Conservation (phyloP, 2,113 vertebrate genomes). For the Raja brachyura region DNA sequence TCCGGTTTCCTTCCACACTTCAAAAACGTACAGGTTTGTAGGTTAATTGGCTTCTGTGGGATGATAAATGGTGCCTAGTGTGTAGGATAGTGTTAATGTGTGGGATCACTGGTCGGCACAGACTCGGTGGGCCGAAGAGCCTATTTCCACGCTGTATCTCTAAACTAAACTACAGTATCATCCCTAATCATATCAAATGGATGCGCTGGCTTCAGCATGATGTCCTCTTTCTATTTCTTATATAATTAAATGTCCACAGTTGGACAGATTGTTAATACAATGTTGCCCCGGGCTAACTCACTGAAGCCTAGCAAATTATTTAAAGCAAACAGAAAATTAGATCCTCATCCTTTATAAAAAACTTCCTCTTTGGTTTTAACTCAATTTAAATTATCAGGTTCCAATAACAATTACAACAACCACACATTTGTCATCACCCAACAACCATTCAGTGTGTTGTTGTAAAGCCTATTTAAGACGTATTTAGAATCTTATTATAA, state of each 20-base stretch:
- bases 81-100: too few relatives aligned
- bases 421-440: background rate
- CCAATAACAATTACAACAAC: background rate
- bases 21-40: too few relatives aligned
- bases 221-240: background rate
- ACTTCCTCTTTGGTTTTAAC: background rate
- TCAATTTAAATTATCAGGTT: background rate
- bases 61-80: too few relatives aligned
- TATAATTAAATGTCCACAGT: background rate
- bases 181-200: too few relatives aligned
- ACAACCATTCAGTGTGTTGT: background rate
- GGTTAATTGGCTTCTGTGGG: too few relatives aligned
- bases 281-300: background rate
- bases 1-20: too few relatives aligned
- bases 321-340: conserved; percentile 9
- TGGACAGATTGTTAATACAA: conserved; percentile 19
- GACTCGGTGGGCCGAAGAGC: too few relatives aligned
- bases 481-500: background rate
- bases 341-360: background rate
- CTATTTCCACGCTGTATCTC: too few relatives aligned
- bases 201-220: too few relatives aligned
- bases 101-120: too few relatives aligned
- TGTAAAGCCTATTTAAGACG: background rate
- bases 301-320: background rate
- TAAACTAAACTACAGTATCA: too few relatives aligned